A percentile compares a stretch with the other conserved stretches of the same genome.
Evolutionary conservation across 2,888 invertebrate genomes (phyloP).

Genomic region (Drosophila anomelani): DNA sequence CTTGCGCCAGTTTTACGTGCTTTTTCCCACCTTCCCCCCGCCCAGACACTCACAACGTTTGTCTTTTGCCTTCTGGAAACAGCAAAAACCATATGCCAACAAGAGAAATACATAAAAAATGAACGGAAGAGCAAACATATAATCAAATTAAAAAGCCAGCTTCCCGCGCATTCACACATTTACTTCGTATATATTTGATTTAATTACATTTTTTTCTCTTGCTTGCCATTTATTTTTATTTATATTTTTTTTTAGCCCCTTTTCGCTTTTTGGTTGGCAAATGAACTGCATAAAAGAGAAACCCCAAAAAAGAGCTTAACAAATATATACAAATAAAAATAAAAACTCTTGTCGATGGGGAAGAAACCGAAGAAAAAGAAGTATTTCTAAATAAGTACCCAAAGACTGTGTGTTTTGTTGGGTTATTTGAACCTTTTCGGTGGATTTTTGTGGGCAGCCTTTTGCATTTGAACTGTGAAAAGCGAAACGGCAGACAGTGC

Average conservation of each 20-base stretch:
- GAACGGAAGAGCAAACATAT: conserved; percentile 35
- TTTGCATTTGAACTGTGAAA: conserved; percentile 20
- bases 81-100: conserved; percentile 60
- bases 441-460: conserved; percentile 30
- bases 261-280: conserved; percentile 44
- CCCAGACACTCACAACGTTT: conserved; percentile 52
- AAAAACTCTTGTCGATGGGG: conserved; percentile 26
- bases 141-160: conserved; percentile 71
- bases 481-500: conserved; percentile 5
- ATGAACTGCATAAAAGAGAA: conserved; percentile 52
- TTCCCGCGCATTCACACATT: conserved; percentile 13
- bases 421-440: conserved; percentile 25
- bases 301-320: conserved; percentile 15
- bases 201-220: conserved; percentile 61
- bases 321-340: conserved; percentile 22
- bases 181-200: conserved; percentile 54
- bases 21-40: conserved; percentile 22
- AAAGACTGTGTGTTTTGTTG: conserved; percentile 4
- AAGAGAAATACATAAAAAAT: conserved; percentile 8
- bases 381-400: conserved; percentile 32
- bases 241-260: background rate
- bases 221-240: conserved; percentile 10
- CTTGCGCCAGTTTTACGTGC: conserved; percentile 13
- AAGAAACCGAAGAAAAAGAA: conserved; percentile 13
- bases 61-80: conserved; percentile 34